These are phyloP conservation scores for Ectemnius continuus DNA, from an alignment of 2,888 invertebrate species.

Conservation along the genomic window DNA sequence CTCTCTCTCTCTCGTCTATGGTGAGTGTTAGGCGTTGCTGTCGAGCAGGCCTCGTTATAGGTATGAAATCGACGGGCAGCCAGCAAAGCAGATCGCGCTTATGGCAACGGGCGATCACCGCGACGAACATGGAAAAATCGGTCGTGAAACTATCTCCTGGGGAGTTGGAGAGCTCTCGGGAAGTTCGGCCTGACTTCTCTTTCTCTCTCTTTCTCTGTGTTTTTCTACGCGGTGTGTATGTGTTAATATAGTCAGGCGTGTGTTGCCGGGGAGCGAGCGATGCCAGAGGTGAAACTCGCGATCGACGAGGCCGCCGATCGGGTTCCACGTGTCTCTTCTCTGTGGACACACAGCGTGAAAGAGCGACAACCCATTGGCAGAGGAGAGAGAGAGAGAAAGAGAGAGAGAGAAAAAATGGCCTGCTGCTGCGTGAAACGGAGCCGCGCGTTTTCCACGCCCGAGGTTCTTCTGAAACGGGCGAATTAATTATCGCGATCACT, in stretches of 20 bases:
- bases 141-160: conserved; percentile 61
- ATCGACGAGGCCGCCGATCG: conserved; percentile 25
- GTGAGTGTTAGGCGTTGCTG: background rate
- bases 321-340: conserved; percentile 8
- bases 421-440: conserved; percentile 42
- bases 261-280: conserved; percentile 15
- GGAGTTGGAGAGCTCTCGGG: conserved; percentile 30
- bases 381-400: conserved; percentile 8
- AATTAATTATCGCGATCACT: conserved; percentile 50
- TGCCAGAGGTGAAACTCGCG: conserved; percentile 56
- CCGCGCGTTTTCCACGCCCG: conserved; percentile 61
- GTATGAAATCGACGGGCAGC: conserved; percentile 43
- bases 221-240: conserved; percentile 23
- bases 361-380: too few species aligned
- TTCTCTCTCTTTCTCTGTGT: too few species aligned
- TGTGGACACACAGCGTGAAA: too few species aligned
- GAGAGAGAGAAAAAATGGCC: conserved; percentile 19
- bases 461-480: conserved; percentile 54
- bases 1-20: background rate
- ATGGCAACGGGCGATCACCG: conserved; percentile 45
- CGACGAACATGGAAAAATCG: conserved; percentile 60
- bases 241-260: conserved; percentile 54
- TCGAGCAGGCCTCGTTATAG: conserved; percentile 52
- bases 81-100: conserved; percentile 25
- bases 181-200: conserved; percentile 35